Evolutionary conservation across 2,797 vertebrate species (phyloP).

Genomic region (Micromesistius poutassou): DNA sequence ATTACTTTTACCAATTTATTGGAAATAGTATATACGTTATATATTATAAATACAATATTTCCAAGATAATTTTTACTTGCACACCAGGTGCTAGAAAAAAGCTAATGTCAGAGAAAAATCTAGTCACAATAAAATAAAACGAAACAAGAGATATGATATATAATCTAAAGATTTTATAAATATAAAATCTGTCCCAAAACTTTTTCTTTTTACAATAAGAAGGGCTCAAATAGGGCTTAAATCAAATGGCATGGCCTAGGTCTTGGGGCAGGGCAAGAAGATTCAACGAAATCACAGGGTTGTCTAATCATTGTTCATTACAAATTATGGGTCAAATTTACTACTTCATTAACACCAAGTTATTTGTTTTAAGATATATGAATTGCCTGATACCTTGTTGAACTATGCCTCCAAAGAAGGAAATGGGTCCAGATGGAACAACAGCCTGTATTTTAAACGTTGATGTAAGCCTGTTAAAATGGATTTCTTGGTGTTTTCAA

Average conservation of each 20-base stretch:
- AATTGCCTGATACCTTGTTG: neutral
- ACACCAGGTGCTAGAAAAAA: constrained; percentile 77
- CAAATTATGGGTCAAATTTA: neutral
- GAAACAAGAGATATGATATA: constrained; percentile 37
- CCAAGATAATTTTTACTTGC: constrained; percentile 67
- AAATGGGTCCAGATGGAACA: neutral
- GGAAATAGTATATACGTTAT: constrained; percentile 71
- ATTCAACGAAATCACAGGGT: neutral
- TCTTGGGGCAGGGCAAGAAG: neutral
- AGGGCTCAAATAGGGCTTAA: neutral
- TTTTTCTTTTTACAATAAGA: constrained; percentile 11
- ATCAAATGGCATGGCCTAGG: neutral
- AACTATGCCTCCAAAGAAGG: neutral
- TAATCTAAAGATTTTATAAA: too few species aligned
- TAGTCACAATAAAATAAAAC: constrained; percentile 58
- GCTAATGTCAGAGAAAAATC: constrained; percentile 54
- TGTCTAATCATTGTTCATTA: neutral
- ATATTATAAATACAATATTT: constrained; percentile 70
- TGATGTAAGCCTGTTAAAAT: too few species aligned
- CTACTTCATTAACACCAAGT: neutral
- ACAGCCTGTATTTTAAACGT: too few species aligned
- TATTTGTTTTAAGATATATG: neutral
- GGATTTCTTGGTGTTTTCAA: too few species aligned
- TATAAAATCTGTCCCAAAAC: constrained; percentile 61
- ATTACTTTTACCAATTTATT: constrained; percentile 49